Base-by-base conservation (phyloP, 2,797 vertebrate genomes). In the Clarias pachynema region DNA sequence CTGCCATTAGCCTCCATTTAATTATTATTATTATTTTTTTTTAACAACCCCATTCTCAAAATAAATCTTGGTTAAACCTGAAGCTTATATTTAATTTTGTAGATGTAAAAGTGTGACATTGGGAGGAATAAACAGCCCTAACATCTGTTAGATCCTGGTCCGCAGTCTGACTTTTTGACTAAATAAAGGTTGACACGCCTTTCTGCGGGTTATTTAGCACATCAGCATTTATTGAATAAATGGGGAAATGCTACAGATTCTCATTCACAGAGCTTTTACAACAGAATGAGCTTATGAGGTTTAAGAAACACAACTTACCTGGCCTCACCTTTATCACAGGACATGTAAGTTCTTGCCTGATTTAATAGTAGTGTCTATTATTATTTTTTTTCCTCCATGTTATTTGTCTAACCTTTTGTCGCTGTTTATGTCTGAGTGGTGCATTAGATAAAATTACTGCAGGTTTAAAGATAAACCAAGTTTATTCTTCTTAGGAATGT, bases 361-460 rank as follows among this genome's bases (percentile, higher is more conserved):
- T 66, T 49, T 81, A 81, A 81, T 66, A 53, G 40, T 79, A 10
- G 12, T 62, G 78, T 63, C 78, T 63, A 20, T 63, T 26, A 14
- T 78, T 60, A 31, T 24, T 56, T 56, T 16, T 12, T 79, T 79
- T 15, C 12, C 31, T 63, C 31, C 22, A 7, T 80, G 57, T 22
- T 66, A 80, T 80, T 62, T 79, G 31, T 62, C 22, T 78, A 60
- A 60, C 20, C 22, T 49, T 80, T 66, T 53, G 29, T 66, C 62
- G 65, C 34, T 29, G 62, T 66, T 49, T 80, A 80, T 80, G 79
- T 81, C 63, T 81, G 60, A 81, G 62, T 66, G 26, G 16, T 6
- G 26, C 29, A 26, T 65, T 80, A 63, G 60, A 66, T 37, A 49
- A 20, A 49, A 53, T 66, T 2, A 31, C 16, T 29, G 16, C 62